Evolutionary conservation across 1,140 invertebrate genomes (phyloP).

Genomic region (Ectropis grisescens): DNA sequence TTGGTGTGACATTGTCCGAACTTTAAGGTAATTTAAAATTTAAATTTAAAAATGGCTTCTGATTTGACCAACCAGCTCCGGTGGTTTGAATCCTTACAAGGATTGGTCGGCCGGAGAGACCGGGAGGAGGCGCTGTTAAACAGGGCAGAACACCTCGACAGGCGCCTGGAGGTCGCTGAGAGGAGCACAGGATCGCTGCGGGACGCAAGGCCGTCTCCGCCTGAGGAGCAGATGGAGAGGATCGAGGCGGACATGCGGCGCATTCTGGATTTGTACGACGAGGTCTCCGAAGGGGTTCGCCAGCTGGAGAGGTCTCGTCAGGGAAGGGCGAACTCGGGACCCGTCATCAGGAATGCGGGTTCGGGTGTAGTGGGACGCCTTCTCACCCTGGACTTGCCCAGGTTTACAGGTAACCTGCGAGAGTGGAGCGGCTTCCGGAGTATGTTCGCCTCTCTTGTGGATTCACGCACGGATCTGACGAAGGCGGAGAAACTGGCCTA

Average conservation of each 20-base stretch:
- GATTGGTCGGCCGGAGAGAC: neutral
- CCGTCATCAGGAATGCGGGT: neutral
- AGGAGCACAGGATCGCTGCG: neutral
- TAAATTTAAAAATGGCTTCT: slow-evolving; percentile 3
- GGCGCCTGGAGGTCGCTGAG: neutral
- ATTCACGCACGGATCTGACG: neutral
- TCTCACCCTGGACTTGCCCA: neutral
- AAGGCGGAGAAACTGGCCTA: neutral
- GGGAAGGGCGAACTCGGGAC: neutral
- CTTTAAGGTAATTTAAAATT: too few species aligned
- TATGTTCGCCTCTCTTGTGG: neutral
- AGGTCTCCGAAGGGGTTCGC: too few species aligned
- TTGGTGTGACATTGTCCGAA: too few species aligned
- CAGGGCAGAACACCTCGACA: neutral
- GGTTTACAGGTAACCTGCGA: neutral
- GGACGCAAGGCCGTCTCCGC: neutral
- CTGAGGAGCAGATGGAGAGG: neutral
- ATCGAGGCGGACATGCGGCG: neutral
- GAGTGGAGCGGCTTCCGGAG: neutral
- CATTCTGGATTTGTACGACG: neutral
- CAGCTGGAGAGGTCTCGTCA: too few species aligned
- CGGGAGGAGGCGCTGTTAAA: neutral
- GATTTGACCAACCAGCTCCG: too few species aligned
- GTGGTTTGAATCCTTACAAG: too few species aligned
- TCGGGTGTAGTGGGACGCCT: neutral